Percentiles rank a stretch among this genome's conserved stretches.
These are phyloP conservation scores for Ophonus ardosiacus DNA, from an alignment of 2,888 invertebrate species.

Conservation along the genomic window DNA sequence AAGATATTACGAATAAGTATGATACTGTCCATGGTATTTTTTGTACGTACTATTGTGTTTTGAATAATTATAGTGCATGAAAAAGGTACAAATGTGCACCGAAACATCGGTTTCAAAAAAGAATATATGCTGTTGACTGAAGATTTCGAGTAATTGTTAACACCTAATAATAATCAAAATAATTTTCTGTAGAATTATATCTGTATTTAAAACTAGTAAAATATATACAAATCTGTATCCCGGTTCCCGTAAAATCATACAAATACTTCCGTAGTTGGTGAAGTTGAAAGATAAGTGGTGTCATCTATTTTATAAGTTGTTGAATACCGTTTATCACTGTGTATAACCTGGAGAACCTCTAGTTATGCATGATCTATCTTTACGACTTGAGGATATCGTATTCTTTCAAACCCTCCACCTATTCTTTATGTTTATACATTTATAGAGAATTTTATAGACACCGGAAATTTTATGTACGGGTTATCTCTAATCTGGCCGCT, in stretches of 20 bases:
- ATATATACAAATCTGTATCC: not conserved
- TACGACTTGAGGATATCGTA: slow-evolving; percentile 36
- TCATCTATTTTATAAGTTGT: slow-evolving; percentile 1
- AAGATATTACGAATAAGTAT: too few species aligned
- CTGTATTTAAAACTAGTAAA: not conserved
- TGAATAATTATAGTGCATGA: too few species aligned
- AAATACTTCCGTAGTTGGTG: not conserved
- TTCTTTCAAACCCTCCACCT: slow-evolving; percentile 22
- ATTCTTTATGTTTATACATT: slow-evolving; percentile 30
- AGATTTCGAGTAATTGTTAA: too few species aligned
- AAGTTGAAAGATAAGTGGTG: not conserved
- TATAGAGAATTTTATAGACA: slow-evolving; percentile 14
- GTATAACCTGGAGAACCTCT: slow-evolving; percentile 8
- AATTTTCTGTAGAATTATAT: too few species aligned
- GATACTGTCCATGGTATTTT: too few species aligned
- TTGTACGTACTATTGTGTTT: too few species aligned
- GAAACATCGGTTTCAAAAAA: too few species aligned
- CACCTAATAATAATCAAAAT: too few species aligned
- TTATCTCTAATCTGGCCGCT: not conserved
- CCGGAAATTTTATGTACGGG: not conserved
- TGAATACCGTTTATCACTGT: slow-evolving; percentile 22
- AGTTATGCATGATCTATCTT: slow-evolving; percentile 52
- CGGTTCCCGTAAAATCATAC: not conserved
- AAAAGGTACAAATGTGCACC: too few species aligned
- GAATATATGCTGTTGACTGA: too few species aligned